These are phyloP conservation scores for Idaea straminata DNA, from an alignment of 2,888 invertebrate genomes.

Conservation along the genomic window DNA sequence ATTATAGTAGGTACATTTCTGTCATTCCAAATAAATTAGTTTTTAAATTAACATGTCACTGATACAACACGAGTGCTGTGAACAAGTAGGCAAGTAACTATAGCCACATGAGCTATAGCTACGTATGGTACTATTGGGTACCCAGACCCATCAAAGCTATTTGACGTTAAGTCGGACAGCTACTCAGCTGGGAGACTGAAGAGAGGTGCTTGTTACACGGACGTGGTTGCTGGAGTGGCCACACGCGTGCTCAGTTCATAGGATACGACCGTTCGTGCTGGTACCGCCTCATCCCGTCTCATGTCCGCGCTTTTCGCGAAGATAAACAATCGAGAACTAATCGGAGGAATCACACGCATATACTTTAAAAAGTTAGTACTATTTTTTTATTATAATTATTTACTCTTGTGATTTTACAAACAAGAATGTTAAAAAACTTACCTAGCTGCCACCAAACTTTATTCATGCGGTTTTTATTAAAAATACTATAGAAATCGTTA, in stretches of 20 bases:
- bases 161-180: no score
- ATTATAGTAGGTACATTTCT: not conserved
- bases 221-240: not conserved
- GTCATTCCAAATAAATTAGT: slow-evolving; percentile 16
- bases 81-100: not conserved
- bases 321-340: not conserved
- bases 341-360: not conserved
- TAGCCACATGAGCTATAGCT: not conserved
- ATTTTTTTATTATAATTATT: not conserved
- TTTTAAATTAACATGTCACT: slow-evolving; percentile 15
- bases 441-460: no score
- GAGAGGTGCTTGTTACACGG: not conserved
- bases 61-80: not conserved
- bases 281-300: not conserved
- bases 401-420: not conserved
- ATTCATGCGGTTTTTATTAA: no score
- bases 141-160: no score
- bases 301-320: slow-evolving; percentile 17
- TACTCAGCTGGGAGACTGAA: not conserved
- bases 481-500: no score
- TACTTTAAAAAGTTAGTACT: not conserved
- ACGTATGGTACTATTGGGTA: not conserved
- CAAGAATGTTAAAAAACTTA: no score
- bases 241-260: not conserved
- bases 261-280: not conserved